Evolutionary conservation across 64 coral and sea anemone genomes (phyloP).

Genomic region (Cladopsammia gracilis): DNA sequence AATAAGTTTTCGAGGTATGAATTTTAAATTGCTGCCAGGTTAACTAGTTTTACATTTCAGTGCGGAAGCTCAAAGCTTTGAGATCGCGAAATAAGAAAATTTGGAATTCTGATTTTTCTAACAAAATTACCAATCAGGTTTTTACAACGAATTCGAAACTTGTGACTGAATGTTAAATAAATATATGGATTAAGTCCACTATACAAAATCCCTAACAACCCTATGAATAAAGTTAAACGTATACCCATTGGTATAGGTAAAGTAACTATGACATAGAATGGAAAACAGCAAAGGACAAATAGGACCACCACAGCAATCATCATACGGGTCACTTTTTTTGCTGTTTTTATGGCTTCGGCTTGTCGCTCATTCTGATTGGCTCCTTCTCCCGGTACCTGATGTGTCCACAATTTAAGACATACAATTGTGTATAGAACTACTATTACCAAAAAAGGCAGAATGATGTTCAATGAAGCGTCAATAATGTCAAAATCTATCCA

Average conservation of each 20-base stretch:
- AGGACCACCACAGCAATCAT: neutral
- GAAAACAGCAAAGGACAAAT: neutral
- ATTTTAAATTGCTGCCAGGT: too few species aligned
- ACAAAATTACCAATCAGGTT: neutral
- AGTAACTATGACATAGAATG: neutral
- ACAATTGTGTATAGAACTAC: neutral
- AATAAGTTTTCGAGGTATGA: too few species aligned
- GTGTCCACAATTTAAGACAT: neutral
- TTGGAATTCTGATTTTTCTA: neutral
- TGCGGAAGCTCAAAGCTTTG: neutral
- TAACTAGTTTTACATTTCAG: too few species aligned
- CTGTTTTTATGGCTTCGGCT: neutral
- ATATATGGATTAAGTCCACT: neutral
- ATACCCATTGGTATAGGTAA: too few species aligned
- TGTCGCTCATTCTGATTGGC: constrained; percentile 2
- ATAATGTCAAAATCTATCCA: neutral
- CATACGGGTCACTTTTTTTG: constrained; percentile 24
- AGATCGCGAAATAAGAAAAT: neutral
- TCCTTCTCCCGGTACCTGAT: constrained; percentile 11
- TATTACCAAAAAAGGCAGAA: neutral
- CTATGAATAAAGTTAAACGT: neutral
- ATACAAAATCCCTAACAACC: neutral
- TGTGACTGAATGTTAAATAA: neutral
- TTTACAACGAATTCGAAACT: neutral
- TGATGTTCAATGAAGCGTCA: neutral